Percentiles rank a stretch among this genome's conserved stretches.
Conservation (phyloP, 1,140 invertebrate species). For the Rhopalosiphum padi region DNA sequence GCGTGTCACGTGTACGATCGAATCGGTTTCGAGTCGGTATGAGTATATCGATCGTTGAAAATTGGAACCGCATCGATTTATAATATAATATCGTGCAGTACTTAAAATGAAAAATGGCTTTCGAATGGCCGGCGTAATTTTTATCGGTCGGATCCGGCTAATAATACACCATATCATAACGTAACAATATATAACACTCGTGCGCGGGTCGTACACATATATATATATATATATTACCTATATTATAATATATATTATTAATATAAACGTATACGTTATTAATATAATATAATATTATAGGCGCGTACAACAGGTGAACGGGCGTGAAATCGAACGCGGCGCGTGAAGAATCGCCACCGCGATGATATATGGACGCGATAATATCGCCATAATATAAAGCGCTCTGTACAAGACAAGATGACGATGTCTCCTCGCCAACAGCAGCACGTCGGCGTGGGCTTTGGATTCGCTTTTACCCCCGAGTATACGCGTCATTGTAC, state of each 20-base stretch:
- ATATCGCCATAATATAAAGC: not conserved
- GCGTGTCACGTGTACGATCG: not conserved
- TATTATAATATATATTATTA: not conserved
- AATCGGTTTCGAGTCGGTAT: not conserved
- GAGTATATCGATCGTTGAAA: not conserved
- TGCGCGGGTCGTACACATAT: not conserved
- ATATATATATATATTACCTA: not conserved
- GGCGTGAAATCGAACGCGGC: constrained; percentile 32
- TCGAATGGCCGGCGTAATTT: constrained; percentile 18
- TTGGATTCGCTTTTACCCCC: not conserved
- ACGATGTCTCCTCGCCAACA: not conserved
- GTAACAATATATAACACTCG: not conserved
- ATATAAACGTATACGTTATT: not conserved
- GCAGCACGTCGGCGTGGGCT: not conserved
- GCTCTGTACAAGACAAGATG: not conserved
- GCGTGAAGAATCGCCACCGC: not conserved
- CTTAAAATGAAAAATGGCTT: not conserved
- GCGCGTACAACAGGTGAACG: not conserved
- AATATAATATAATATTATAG: not conserved
- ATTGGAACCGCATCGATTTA: not conserved
- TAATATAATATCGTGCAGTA: not conserved
- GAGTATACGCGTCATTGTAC: not conserved
- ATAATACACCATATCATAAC: constrained; percentile 3
- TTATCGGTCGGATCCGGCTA: not conserved
- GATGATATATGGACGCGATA: not conserved